phyloP scores from a whole-genome alignment of 2,888 invertebrate species.

The Thysanoteuthis rhombus region DNA sequence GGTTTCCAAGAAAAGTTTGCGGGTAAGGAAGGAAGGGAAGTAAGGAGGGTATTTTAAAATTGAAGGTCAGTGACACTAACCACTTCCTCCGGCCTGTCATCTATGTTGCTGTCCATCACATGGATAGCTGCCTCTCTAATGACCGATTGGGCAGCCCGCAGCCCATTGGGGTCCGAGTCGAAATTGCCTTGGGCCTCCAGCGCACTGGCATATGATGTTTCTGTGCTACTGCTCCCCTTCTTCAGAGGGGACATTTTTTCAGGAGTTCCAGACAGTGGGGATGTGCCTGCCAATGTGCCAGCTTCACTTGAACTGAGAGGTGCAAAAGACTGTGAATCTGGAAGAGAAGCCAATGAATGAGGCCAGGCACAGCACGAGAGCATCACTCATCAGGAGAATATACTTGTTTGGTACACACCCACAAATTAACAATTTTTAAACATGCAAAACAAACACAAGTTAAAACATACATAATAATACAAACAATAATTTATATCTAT shows the following conservation, averaged over 20 bases:
- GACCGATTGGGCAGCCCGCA: conserved; percentile 25
- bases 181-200: conserved; percentile 35
- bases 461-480: not conserved
- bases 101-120: conserved; percentile 29
- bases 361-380: not conserved
- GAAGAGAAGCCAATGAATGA: conserved; percentile 30
- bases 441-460: not conserved
- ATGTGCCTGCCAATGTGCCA: conserved; percentile 33
- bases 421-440: not conserved
- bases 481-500: not conserved
- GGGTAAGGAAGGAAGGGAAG: not conserved
- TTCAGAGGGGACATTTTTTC: conserved; percentile 37
- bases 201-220: conserved; percentile 41
- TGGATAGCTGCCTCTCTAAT: conserved; percentile 29
- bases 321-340: conserved; percentile 30
- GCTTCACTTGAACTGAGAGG: conserved; percentile 26
- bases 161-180: conserved; percentile 27
- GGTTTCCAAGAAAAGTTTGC: not conserved
- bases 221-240: conserved; percentile 40
- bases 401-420: not conserved
- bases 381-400: not conserved
- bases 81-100: conserved; percentile 30
- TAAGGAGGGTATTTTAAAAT: conserved; percentile 13
- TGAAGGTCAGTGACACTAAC: conserved; percentile 28
- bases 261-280: conserved; percentile 39